A percentile compares a stretch with the other conserved stretches of the same genome.
Evolutionary conservation across 2,113 vertebrate species (phyloP).

Genomic region (Rhegmatorhina hoffmannsi): DNA sequence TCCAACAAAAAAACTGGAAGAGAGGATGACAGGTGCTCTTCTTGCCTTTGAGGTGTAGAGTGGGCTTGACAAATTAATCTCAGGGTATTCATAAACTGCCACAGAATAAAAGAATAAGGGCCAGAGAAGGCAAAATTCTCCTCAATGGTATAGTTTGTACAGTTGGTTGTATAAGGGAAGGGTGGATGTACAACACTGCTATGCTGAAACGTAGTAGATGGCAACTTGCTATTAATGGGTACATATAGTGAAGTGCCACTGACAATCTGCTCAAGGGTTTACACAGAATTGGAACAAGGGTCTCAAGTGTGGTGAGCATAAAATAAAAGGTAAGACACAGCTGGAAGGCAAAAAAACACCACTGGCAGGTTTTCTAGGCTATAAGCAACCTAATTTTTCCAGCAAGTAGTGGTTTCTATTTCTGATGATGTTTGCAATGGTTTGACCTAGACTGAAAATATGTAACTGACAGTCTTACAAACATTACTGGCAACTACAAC

Average conservation of each 20-base stretch:
- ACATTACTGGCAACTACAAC: not conserved
- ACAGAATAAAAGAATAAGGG: not conserved
- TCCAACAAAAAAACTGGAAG: not conserved
- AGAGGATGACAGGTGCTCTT: not conserved
- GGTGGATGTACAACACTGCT: not conserved
- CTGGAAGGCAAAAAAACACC: not conserved
- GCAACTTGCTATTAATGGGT: not conserved
- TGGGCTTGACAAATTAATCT: not conserved
- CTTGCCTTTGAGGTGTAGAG: not conserved
- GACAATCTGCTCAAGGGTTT: not conserved
- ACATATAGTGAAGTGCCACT: not conserved
- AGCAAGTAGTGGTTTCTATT: not conserved
- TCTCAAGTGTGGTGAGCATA: not conserved
- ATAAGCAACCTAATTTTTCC: not conserved
- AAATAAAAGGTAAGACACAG: not conserved
- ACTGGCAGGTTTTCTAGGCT: not conserved
- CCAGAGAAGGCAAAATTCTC: not conserved
- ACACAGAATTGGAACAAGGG: not conserved
- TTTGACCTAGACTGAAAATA: not conserved
- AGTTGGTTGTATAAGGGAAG: not conserved
- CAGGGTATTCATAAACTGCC: not conserved
- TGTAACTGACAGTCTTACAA: not conserved
- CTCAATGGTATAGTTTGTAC: not conserved
- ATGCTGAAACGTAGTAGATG: not conserved
- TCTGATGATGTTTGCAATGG: not conserved